Evolutionary conservation across 2,797 vertebrate species (phyloP), one percentile per base, ranked within the genome.

Genomic region (Nothura maculosa): DNA sequence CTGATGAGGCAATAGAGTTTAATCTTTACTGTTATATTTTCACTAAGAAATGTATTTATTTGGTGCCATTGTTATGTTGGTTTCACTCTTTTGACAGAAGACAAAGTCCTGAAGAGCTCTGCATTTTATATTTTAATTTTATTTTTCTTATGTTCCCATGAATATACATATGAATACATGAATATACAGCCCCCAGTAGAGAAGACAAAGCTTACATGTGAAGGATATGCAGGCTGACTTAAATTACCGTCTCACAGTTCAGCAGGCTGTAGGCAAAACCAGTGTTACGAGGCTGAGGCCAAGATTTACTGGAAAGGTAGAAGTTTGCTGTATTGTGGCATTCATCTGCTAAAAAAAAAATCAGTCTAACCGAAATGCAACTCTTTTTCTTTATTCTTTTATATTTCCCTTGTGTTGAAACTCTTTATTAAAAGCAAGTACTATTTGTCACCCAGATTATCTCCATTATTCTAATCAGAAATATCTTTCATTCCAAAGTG

Each of bases 401-500:
- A 45, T 77, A 24, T 38, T 57, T 38, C 78, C 7, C 38, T 63
- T 32, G 30, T 14, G 10, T 87, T 58, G 28, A 50, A 57, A 12
- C 48, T 40, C 1, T 6, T 80, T 80, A 47, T 81, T 70, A 16
- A 45, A 68, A 83, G 82, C 15, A 6, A 42, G 18, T 52, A 28
- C 14, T 0, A 3, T 62, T 40, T 68, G 2, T 20, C n/a, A 62
- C 11, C 17, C 12, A 6, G 1, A n/a, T 76, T 45, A 27, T 28
- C 30, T 34, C 48, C 18, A 45, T 32, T 34, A 76, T 82, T 85
- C 42, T 57, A 84, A 18, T 34, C 16, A 68, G 9, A 64, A 73
- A 3, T 1, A 28, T 55, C 10, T 66, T 64, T 42, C 18, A 43
- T 28, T 54, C 38, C 18, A 18, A 77, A 63, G 3, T 61, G 14